Percentiles rank a stretch among this genome's conserved stretches.
Conservation (phyloP, 2,888 invertebrate species). For the Stratiomys singularior region DNA sequence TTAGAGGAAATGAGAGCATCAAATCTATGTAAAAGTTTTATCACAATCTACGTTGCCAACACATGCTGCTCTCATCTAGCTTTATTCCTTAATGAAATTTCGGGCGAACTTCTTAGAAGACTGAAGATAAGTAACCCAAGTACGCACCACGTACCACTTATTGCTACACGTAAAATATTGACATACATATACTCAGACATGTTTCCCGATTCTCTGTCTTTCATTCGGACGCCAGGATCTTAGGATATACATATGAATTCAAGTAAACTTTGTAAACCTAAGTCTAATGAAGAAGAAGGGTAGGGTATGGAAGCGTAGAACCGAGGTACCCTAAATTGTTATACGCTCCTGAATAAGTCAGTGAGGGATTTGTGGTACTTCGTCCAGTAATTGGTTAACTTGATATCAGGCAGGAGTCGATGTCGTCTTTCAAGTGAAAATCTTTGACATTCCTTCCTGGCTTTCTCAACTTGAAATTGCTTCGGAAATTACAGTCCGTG, state of each 20-base stretch:
- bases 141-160: neutral
- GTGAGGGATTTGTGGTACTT: conserved; percentile 43
- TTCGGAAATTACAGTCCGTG: conserved; percentile 16
- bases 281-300: conserved; percentile 47
- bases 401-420: neutral
- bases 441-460: neutral
- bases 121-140: neutral
- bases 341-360: conserved; percentile 47
- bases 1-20: too few relatives aligned
- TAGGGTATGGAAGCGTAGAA: neutral
- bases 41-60: too few relatives aligned
- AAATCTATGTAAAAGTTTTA: too few relatives aligned
- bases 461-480: conserved; percentile 31
- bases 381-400: conserved; percentile 44
- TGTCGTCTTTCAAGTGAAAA: neutral
- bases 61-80: neutral
- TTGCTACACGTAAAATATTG: neutral
- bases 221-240: neutral
- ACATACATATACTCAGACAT: neutral
- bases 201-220: too few relatives aligned
- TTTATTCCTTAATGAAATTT: conserved; percentile 13
- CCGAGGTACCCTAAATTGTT: conserved; percentile 46
- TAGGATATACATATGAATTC: conserved; percentile 17
- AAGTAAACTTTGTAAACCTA: conserved; percentile 11
- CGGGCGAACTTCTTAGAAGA: neutral